Evolutionary conservation across 2,113 vertebrate species (phyloP).

Genomic region (Brachionichthys hirsutus): DNA sequence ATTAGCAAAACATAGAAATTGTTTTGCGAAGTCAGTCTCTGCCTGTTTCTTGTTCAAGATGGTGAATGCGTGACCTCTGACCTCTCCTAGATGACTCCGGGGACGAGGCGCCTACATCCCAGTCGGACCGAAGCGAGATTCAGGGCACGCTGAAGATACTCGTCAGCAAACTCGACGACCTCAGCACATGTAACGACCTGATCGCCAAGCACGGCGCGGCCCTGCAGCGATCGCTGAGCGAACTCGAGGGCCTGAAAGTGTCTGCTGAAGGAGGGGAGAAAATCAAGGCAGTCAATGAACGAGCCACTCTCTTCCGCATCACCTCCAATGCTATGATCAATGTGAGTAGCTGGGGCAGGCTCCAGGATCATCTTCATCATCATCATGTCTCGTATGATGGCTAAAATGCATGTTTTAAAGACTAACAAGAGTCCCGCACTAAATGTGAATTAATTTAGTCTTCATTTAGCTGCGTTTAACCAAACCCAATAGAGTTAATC

Average conservation of each 20-base stretch:
- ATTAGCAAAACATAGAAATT: no score
- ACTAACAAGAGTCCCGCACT: no score
- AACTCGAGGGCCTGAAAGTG: conserved; percentile 88
- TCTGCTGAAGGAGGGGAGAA: conserved; percentile 89
- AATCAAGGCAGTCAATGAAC: conserved; percentile 92
- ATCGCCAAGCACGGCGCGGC: conserved; percentile 95
- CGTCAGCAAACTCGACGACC: conserved; percentile 91
- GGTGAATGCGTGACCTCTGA: conserved; percentile 23
- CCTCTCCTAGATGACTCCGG: conserved; percentile 91
- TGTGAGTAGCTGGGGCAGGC: conserved; percentile 62
- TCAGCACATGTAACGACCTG: conserved; percentile 95
- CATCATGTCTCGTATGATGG: neutral
- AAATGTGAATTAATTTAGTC: no score
- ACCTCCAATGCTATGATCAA: conserved; percentile 99
- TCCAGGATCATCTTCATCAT: neutral
- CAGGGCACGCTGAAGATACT: conserved; percentile 88
- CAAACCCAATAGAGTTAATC: no score
- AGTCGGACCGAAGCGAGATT: conserved; percentile 89
- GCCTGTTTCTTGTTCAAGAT: neutral
- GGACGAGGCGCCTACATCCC: conserved; percentile 88
- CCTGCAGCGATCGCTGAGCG: conserved; percentile 93
- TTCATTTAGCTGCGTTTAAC: no score
- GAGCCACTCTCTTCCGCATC: conserved; percentile 97
- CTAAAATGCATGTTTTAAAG: no score
- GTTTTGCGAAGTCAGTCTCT: no score